Conservation (phyloP, 2,113 vertebrate species). For the Pseudopodoces humilis region DNA sequence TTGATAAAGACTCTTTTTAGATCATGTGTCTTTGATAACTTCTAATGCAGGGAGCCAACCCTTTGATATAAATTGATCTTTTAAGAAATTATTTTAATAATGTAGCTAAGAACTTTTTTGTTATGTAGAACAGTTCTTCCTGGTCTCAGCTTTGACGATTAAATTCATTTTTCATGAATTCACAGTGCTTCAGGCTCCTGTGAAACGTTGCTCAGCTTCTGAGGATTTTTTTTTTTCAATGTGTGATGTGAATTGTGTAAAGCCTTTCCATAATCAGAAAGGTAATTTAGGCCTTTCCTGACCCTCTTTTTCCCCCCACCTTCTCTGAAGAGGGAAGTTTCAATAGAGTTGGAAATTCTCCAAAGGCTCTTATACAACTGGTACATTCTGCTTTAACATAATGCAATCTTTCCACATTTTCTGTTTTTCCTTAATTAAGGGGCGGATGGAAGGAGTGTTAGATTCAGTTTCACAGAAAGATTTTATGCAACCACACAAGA, state of each 20-base stretch:
- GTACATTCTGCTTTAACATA: constrained; percentile 9
- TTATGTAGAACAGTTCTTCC: constrained; percentile 63
- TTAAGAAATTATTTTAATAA: constrained; percentile 67
- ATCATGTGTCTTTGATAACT: constrained; percentile 60
- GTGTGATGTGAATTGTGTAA: constrained; percentile 30
- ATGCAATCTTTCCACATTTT: constrained; percentile 27
- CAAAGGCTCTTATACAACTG: background rate
- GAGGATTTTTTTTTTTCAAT: background rate
- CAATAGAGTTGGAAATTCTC: constrained; percentile 42
- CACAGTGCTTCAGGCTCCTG: constrained; percentile 42
- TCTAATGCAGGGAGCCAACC: background rate
- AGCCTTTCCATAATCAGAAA: constrained; percentile 48
- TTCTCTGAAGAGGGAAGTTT: constrained; percentile 28
- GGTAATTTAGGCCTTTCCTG: constrained; percentile 27
- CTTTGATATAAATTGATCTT: constrained; percentile 63
- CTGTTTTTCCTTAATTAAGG: constrained; percentile 40
- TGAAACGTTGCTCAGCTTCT: constrained; percentile 44
- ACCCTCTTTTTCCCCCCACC: background rate
- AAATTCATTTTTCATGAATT: constrained; percentile 73
- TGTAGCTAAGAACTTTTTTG: constrained; percentile 60
- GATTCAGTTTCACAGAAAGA: constrained; percentile 50
- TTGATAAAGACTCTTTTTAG: constrained; percentile 5
- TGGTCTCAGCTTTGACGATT: constrained; percentile 52
- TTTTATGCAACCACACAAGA: constrained; percentile 41
- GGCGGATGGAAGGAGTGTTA: constrained; percentile 34